Evolutionary conservation across 1,140 invertebrate species (phyloP), one percentile per base, ranked within the genome.

Genomic region (Bombus turneri): DNA sequence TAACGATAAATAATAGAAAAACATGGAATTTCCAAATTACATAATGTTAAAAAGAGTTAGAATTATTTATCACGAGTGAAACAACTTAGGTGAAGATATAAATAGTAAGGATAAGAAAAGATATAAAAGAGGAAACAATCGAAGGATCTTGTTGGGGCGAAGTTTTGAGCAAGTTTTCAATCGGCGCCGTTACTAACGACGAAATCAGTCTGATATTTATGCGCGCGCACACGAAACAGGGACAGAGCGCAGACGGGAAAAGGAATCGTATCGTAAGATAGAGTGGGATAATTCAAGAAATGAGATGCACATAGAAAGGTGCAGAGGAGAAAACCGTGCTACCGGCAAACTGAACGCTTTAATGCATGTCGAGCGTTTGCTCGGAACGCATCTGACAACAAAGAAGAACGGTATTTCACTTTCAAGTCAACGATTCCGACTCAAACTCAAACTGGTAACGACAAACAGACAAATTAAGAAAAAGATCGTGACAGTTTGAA

Each of bases 301-400:
- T 39, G 82, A 80, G 86, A 82, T 82, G 80, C 47, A 37, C 6
- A 75, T 62, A 81, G 87, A 91, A 91, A 88, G 84, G 86, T 85
- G 76, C 81, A 75, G 86, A 75, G 69, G 82, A 91, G 81, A 90
- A 91, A 88, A 91, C 62, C 39, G n/a, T 79, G 75, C 79, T 77
- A 53, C 59, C 80, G 80, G 81, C 71, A 59, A 81, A 83, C 79
- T 68, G 41, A 80, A 83, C 59, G 85, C 57, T 90, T 85, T 73
- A 91, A 88, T 91, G 78, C 79, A 86, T 64, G 84, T 57, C 71
- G 75, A 86, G 89, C 89, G 83, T 74, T 90, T 76, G 77, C 25
- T 34, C 74, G n/a, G 83, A 80, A 66, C 87, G 84, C 75, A 80
- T 8, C 41, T 31, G 73, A 75, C 12, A 12, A 66, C 80, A 59